Evolutionary conservation across 1,140 invertebrate genomes (phyloP).

Genomic region (Pentalonia nigronervosa): DNA sequence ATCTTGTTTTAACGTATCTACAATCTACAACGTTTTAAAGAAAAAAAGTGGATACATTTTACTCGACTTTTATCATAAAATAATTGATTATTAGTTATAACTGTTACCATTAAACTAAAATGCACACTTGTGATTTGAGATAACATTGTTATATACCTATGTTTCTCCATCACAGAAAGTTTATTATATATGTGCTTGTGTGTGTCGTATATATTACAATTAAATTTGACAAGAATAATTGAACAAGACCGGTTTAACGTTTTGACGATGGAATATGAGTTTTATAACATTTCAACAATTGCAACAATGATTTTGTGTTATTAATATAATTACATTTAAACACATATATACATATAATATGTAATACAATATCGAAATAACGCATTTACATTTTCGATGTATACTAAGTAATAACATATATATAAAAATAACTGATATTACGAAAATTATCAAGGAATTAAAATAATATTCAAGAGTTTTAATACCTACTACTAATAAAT

Average conservation of each 20-base stretch:
- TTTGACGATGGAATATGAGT: not conserved
- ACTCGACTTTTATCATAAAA: not conserved
- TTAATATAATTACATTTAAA: not conserved
- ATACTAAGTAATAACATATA: not conserved
- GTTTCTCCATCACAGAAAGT: not conserved
- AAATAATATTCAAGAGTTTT: not conserved
- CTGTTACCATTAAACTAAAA: not conserved
- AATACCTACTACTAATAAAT: not conserved
- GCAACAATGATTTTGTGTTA: not conserved
- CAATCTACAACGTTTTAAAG: not conserved
- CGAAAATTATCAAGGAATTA: too few species aligned
- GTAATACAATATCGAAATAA: not conserved
- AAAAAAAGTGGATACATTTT: not conserved
- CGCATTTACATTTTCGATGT: not conserved
- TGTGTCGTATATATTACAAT: not conserved
- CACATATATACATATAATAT: not conserved
- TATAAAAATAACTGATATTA: not conserved
- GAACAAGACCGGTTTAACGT: not conserved
- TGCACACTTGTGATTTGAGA: not conserved
- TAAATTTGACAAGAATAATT: constrained; percentile 4
- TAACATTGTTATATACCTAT: not conserved
- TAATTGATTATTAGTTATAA: not conserved
- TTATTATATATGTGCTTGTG: not conserved
- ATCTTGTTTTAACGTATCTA: not conserved
- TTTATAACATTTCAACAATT: not conserved